Evolutionary conservation across 2,888 invertebrate species (phyloP), one percentile per base, ranked within the genome.

Genomic region (Ptychoptera contaminata): DNA sequence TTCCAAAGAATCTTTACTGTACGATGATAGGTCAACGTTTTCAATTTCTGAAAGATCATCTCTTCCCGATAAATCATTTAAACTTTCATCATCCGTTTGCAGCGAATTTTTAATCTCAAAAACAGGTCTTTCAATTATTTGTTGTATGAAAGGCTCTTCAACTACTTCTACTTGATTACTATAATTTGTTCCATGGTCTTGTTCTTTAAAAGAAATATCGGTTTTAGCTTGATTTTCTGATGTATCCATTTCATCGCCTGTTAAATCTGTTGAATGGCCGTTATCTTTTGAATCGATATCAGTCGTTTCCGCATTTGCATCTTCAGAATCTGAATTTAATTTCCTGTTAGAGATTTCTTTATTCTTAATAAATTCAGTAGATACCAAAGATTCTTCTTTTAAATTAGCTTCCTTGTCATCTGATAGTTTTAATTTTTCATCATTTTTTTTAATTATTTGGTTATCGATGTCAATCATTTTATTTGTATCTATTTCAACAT

Each of bases 1-100:
- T 29, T 56, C 54, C 3, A 58, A 46, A 7, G 53, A 51, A 40
- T 59, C 55, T 14, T 53, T 48, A 8, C 48, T 48, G n/a, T 49
- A 51, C 0, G 50, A 39, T 7, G 53, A 49, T 10, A 51, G 47
- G 39, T 53, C 52, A 8, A 51, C 7, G 16, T 46, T 47, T 42
- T 54, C 53, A 38, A 50, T 50, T 31, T 54, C 52, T 8, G 52
- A 50, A 2, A 49, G 37, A 11, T 52, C 51, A 44, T 50, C 49
- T 8, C 16, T 35, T 10, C 42, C 35, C 4, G 14, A 12, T 11
- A 8, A 12, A 16, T 30, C 12, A 42, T 30, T 34, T 35, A 38
- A 5, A 16, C 8, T 4, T 37, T 37, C 42, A 35, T 15, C 38
- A 9, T 41, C 42, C 10, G 34, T n/a, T 29, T 46, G 42, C 9